Evolutionary conservation across 2,113 vertebrate species (phyloP), one percentile per base, ranked within the genome.

Genomic region (Myodes glareolus): DNA sequence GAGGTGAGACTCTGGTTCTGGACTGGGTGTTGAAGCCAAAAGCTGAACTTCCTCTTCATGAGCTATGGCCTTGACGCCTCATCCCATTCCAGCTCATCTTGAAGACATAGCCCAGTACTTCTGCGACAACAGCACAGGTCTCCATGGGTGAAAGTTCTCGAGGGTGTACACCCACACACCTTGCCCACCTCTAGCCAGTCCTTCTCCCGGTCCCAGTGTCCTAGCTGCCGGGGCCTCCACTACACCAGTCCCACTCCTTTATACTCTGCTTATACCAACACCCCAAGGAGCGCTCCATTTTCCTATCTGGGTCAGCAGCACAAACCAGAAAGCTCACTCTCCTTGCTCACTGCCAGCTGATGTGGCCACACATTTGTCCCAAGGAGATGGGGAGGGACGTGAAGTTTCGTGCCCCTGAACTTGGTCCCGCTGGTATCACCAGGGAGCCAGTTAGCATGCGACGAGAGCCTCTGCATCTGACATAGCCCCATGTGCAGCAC

Each of bases 231-330:
- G 5, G 0, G 2, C 33, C 65, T 1, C 3, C 2, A 33, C 0
- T 0, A 39, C 29, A 27, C 21, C 0, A 4, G 11, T 10, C 58
- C 85, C 5, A 4, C 82, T 88, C 65, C 42, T 68, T 75, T 81
- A 81, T 2, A 8, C 29, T 90, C 52, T 0, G 45, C 61, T 55
- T 84, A 90, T 47, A 78, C 88, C 85, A 72, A 23, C 58, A 86
- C 36, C 6, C 68, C 68, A 45, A 16, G 31, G 4, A 33, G 55
- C 0, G 96, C 36, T 92, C 96, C 94, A 94, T 23, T 97, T 94
- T 97, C 87, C 78, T 96, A 96, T 95, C 27, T 70, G 87, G 96
- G 97, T 93, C 96, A 96, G 91, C 81, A 11, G 95, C 84, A 63
- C 67, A 19, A 14, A 3, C 97, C 52, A 7, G 5, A n/a, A 52